These are phyloP conservation scores for Gari tellinella DNA, from an alignment of 2,888 invertebrate genomes.

Conservation along the genomic window DNA sequence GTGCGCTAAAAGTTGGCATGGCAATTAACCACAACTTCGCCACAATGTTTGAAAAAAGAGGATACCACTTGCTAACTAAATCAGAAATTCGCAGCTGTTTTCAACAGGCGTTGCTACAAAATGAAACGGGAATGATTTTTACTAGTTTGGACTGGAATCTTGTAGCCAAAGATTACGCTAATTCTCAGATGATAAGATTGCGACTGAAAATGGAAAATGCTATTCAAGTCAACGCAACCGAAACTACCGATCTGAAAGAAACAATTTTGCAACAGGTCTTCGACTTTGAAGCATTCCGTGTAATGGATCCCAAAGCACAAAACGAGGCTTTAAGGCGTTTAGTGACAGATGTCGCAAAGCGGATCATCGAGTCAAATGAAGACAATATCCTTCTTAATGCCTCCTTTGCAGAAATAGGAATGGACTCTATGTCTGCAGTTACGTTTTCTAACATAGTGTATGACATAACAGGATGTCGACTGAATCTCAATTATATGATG, in stretches of 20 bases:
- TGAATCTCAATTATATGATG: background rate
- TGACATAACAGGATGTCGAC: background rate
- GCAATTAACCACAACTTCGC: conserved; percentile 10
- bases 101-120: conserved; percentile 20
- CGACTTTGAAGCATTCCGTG: background rate
- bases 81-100: conserved; percentile 38
- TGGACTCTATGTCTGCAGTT: conserved; percentile 20
- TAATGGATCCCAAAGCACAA: background rate
- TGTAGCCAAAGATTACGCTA: background rate
- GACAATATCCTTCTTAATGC: background rate
- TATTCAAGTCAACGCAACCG: too few relatives aligned
- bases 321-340: background rate
- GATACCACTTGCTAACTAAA: conserved; percentile 21
- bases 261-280: background rate
- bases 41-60: conserved; percentile 27
- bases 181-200: too few relatives aligned
- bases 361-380: background rate
- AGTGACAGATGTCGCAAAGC: background rate
- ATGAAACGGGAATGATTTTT: conserved; percentile 26
- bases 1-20: conserved; percentile 65
- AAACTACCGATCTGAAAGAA: too few relatives aligned
- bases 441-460: conserved; percentile 15
- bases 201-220: too few relatives aligned
- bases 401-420: conserved; percentile 4
- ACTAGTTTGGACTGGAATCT: conserved; percentile 32